phyloP scores from a whole-genome alignment of 2,113 vertebrate species.

The Balaenoptera acutorostrata region DNA sequence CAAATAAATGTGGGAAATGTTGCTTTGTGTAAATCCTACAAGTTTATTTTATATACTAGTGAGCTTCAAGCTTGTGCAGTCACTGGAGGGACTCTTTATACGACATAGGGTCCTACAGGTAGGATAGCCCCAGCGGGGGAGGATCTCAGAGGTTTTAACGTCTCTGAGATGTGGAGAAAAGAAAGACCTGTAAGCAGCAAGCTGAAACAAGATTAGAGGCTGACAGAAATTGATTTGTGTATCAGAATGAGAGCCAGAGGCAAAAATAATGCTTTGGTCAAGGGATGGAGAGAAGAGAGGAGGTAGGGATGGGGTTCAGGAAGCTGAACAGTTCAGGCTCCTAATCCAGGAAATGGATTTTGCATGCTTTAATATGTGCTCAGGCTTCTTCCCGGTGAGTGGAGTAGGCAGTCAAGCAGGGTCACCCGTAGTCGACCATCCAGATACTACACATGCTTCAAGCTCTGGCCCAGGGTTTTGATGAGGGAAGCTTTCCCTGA shows the following conservation, averaged over 20 bases:
- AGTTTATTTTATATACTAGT: neutral
- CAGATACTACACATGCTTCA: neutral
- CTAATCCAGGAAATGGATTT: neutral
- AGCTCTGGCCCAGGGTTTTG: neutral
- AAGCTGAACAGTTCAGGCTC: neutral
- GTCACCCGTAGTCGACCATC: accelerated
- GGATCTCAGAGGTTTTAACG: neutral
- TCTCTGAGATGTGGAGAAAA: neutral
- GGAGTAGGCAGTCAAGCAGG: neutral
- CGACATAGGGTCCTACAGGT: neutral
- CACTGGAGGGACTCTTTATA: neutral
- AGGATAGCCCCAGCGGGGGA: neutral
- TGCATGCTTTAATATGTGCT: neutral
- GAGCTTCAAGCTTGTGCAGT: neutral
- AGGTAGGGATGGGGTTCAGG: neutral
- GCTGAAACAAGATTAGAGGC: neutral
- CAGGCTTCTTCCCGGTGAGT: accelerated
- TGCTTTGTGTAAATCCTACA: neutral
- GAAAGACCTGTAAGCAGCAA: neutral
- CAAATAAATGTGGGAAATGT: neutral
- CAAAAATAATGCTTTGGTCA: neutral
- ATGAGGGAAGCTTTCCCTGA: neutral
- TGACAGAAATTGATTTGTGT: neutral
- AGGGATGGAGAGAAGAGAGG: neutral
- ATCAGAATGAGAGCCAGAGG: neutral